A percentile compares a stretch with the other conserved stretches of the same genome.
These are phyloP conservation scores for Sprattus sprattus DNA, from an alignment of 2,113 vertebrate species.

Conservation along the genomic window DNA sequence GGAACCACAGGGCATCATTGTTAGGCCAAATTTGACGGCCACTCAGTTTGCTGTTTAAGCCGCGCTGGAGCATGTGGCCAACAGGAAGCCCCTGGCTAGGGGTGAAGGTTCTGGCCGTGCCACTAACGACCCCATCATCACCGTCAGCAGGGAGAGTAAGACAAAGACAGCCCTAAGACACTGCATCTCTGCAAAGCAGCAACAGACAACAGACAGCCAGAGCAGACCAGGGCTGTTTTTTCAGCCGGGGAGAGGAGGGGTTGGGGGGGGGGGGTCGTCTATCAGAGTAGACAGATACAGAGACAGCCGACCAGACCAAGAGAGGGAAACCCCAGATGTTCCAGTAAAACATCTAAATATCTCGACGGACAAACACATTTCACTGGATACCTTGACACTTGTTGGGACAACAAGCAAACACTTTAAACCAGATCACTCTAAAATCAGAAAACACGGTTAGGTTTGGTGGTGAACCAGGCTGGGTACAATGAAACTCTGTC, in stretches of 20 bases:
- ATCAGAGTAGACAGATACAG: background rate
- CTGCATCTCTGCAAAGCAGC: background rate
- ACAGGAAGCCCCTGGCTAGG: background rate
- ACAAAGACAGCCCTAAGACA: background rate
- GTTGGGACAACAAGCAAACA: background rate
- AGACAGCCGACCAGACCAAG: background rate
- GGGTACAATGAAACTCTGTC: background rate
- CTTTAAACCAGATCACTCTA: background rate
- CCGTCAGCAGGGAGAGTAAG: background rate
- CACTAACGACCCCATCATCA: slow-evolving; percentile 19
- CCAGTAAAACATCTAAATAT: background rate
- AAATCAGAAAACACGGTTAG: background rate
- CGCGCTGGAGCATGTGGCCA: background rate
- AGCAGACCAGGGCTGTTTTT: background rate
- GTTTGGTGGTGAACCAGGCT: background rate
- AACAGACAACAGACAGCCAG: background rate
- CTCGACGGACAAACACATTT: background rate
- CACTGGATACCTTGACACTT: background rate
- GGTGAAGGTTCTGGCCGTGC: slow-evolving; percentile 9
- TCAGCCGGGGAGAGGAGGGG: background rate
- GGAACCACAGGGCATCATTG: background rate
- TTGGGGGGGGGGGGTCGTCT: background rate
- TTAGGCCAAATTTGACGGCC: slow-evolving; percentile 7
- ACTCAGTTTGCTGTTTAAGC: slow-evolving; percentile 22
- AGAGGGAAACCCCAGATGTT: background rate